Conservation (phyloP, 2,888 invertebrate species). For the Lasioglossum marginatum region DNA sequence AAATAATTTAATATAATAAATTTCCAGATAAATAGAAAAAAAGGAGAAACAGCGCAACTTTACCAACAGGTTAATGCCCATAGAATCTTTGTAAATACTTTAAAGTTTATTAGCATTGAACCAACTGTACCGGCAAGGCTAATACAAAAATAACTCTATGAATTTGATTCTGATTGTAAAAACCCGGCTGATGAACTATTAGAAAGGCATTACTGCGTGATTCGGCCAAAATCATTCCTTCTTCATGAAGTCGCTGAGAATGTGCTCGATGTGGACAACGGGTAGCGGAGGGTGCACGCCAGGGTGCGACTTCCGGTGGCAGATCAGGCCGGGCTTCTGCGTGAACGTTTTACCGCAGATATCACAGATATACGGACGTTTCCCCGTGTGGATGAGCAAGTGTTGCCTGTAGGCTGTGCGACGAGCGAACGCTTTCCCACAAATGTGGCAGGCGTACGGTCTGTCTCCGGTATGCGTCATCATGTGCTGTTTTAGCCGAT, state of each 20-base stretch:
- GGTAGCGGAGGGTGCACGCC: conserved; percentile 71
- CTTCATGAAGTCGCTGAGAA: conserved; percentile 74
- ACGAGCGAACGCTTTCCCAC: conserved; percentile 82
- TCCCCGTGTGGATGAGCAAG: conserved; percentile 70
- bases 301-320: conserved; percentile 76
- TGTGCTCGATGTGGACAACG: conserved; percentile 72
- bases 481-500: conserved; percentile 84
- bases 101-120: background rate
- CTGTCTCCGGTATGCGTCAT: conserved; percentile 84
- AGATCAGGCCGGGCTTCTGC: conserved; percentile 71
- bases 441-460: conserved; percentile 82
- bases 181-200: background rate
- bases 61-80: background rate
- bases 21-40: background rate
- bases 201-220: background rate
- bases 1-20: background rate
- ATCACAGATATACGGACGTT: conserved; percentile 72
- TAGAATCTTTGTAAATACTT: background rate
- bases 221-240: conserved; percentile 49
- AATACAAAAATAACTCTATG: background rate
- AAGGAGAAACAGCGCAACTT: background rate
- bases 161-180: background rate
- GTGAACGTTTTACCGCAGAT: conserved; percentile 75
- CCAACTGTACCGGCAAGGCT: background rate
- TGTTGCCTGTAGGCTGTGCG: conserved; percentile 72